Conservation (phyloP, 2,797 vertebrate genomes). For the Poecilia wingei region DNA sequence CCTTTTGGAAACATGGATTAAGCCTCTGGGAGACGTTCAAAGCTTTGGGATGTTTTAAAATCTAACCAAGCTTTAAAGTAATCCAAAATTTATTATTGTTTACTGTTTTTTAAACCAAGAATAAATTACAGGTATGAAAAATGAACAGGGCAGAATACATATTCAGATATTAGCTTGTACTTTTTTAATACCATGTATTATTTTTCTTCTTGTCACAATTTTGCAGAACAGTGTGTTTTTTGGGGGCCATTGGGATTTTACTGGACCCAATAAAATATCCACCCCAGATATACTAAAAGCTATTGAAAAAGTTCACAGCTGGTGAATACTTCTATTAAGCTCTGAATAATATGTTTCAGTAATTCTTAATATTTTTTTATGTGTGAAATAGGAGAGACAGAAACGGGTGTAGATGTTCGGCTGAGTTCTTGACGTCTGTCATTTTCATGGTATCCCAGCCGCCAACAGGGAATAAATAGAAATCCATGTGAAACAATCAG, state of each 20-base stretch:
- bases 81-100: background rate
- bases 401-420: constrained; percentile 4
- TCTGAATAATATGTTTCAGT: background rate
- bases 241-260: background rate
- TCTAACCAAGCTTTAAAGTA: background rate
- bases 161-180: background rate
- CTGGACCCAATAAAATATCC: background rate
- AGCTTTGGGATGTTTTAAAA: background rate
- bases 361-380: background rate
- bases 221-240: background rate
- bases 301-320: background rate
- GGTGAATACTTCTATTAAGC: background rate
- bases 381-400: background rate
- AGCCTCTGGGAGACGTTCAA: background rate
- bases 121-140: background rate
- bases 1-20: too few relatives aligned
- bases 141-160: too few relatives aligned
- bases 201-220: background rate
- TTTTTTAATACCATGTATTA: background rate
- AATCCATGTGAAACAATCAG: constrained; percentile 62
- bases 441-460: constrained; percentile 41
- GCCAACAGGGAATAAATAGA: constrained; percentile 41
- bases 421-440: constrained; percentile 58
- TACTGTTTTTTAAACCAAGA: background rate
- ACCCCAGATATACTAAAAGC: background rate